Conservation (phyloP, 1,140 invertebrate species). For the Marisa cornuarietis region DNA sequence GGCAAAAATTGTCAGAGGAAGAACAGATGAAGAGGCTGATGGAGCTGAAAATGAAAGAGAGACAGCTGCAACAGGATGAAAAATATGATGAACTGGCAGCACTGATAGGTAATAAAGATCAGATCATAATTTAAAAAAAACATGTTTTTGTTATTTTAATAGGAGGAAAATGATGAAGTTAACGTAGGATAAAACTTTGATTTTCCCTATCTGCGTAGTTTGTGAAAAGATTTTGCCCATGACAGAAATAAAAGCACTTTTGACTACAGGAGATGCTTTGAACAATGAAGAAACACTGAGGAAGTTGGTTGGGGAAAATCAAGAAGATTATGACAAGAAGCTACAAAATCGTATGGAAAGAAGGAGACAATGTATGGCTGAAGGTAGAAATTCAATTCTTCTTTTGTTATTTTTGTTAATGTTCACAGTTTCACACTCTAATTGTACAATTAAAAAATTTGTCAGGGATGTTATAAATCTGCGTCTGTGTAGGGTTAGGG, state of each 20-base stretch:
- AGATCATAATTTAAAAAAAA: background rate
- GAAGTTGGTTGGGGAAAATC: constrained; percentile 49
- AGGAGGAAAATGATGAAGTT: background rate
- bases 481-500: no score
- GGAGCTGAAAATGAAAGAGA: constrained; percentile 55
- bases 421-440: background rate
- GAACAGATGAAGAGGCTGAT: constrained; percentile 55
- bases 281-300: constrained; percentile 51
- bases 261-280: constrained; percentile 39
- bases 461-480: no score
- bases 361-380: constrained; percentile 45
- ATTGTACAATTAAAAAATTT: no score
- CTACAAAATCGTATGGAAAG: constrained; percentile 50
- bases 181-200: no score
- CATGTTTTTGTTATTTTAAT: background rate
- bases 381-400: constrained; percentile 35
- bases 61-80: constrained; percentile 49
- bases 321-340: constrained; percentile 49
- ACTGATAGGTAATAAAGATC: constrained; percentile 41
- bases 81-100: constrained; percentile 53
- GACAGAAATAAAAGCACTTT: constrained; percentile 1
- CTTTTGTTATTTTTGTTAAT: background rate
- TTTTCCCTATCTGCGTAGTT: background rate
- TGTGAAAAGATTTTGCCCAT: background rate
- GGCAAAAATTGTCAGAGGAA: constrained; percentile 51